Evolutionary conservation across 2,888 invertebrate species (phyloP), one percentile per base, ranked within the genome.

Genomic region (Caenorhabditis imperialis): DNA sequence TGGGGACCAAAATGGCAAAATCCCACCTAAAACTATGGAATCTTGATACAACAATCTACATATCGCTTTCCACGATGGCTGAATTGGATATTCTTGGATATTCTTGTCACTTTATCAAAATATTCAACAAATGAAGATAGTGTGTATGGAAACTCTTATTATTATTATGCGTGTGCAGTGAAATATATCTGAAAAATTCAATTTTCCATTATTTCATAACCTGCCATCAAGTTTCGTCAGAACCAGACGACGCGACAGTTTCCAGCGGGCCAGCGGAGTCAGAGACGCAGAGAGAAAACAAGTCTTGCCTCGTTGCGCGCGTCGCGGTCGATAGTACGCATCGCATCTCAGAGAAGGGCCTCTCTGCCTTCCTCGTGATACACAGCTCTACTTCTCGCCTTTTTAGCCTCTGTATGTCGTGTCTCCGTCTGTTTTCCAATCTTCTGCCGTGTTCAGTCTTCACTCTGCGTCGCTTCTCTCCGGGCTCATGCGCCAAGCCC

Each of bases 351-450:
- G 42, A 51, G 47, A 48, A 35, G 51, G 62, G 18, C 54, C 47
- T 70, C 33, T 55, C 44, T 60, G 48, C 57, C 61, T 42, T 51
- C 23, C 71, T 71, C 71, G 71, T 71, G 71, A 71, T 71, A 55
- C 55, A 61, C 47, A 18, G 16, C 30, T 20, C 18, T n/a, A n/a
- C n/a, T n/a, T n/a, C n/a, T 62, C n/a, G 18, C 38, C 37, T 51
- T 35, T 45, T 18, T 42, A 12, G 51, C 14, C 50, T 14, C 22
- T 53, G 14, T n/a, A 8, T 23, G 37, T 45, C 30, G 18, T 33
- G 35, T 57, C 40, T 44, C 33, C n/a, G 22, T 30, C 44, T 30
- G 12, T 51, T 38, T 40, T 35, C 23, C 16, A 27, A 45, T 23
- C 61, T 51, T 44, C 37, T 45, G 47, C 27, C 25, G 23, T 30